Evolutionary conservation across 1,140 invertebrate genomes (phyloP).

Genomic region (Drosophila navojoa): DNA sequence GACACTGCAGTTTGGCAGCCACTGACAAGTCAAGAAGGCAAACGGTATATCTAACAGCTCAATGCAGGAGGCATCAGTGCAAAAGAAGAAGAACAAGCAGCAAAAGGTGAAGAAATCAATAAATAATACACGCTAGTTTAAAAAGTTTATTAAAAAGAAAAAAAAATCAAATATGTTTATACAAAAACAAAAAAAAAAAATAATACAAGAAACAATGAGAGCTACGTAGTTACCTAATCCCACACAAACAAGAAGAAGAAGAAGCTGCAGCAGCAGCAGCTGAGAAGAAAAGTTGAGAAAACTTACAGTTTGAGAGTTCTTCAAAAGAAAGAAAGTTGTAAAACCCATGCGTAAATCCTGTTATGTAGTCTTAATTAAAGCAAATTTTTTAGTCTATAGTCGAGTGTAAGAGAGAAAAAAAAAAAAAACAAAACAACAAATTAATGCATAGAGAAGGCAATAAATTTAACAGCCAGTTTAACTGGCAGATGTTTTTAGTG

Average conservation of each 20-base stretch:
- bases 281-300: background rate
- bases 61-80: conserved; percentile 20
- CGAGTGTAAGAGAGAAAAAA: background rate
- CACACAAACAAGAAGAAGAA: conserved; percentile 7
- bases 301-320: conserved; percentile 2
- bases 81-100: background rate
- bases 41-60: background rate
- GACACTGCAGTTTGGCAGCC: too few species aligned
- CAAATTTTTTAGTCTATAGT: conserved; percentile 68
- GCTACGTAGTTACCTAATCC: conserved; percentile 81
- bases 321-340: background rate
- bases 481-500: conserved; percentile 63
- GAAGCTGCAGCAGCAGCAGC: too few species aligned
- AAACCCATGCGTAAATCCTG: conserved; percentile 43
- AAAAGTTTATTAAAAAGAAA: conserved; percentile 32
- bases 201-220: conserved; percentile 48
- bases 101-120: background rate
- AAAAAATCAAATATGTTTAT: conserved; percentile 33
- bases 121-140: conserved; percentile 1
- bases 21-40: too few species aligned
- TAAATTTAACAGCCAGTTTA: conserved; percentile 72
- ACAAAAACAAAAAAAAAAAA: conserved; percentile 29
- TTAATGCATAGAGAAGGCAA: conserved; percentile 37
- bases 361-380: conserved; percentile 77
- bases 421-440: conserved; percentile 9